A percentile compares a stretch with the other conserved stretches of the same genome.
Evolutionary conservation across 2,113 vertebrate species (phyloP).

Genomic region (Otocyon megalotis): DNA sequence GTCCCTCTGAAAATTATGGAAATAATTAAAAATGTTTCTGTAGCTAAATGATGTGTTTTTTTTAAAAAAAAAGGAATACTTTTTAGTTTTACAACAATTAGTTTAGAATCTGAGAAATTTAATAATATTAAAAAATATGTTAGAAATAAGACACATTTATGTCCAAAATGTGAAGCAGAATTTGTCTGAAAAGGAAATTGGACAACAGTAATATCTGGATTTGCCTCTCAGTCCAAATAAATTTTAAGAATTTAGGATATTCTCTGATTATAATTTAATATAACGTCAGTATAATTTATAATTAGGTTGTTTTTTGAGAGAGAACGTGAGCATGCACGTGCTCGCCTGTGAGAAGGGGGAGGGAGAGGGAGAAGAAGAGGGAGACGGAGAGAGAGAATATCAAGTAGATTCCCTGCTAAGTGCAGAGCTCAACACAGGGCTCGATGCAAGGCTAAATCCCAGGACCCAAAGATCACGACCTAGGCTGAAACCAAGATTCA

Average conservation of each 20-base stretch:
- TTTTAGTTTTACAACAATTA: conserved; percentile 49
- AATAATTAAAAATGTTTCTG: conserved; percentile 44
- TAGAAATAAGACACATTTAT: background rate
- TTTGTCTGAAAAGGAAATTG: conserved; percentile 27
- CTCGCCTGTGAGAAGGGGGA: too few relatives aligned
- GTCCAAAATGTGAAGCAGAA: conserved; percentile 49
- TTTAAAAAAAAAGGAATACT: background rate
- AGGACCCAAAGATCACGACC: too few relatives aligned
- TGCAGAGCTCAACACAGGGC: too few relatives aligned
- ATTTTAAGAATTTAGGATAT: background rate
- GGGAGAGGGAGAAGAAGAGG: too few relatives aligned
- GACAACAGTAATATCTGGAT: background rate
- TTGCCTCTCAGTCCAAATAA: conserved; percentile 28
- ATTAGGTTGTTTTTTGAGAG: background rate
- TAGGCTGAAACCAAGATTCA: too few relatives aligned
- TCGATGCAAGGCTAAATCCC: too few relatives aligned
- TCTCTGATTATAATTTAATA: conserved; percentile 42
- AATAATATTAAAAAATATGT: conserved; percentile 40
- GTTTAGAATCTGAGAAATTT: conserved; percentile 56
- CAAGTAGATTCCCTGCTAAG: too few relatives aligned
- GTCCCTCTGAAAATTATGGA: background rate
- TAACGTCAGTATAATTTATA: background rate
- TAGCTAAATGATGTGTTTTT: background rate
- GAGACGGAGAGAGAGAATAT: too few relatives aligned
- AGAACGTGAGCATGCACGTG: too few relatives aligned